Conservation (phyloP, 2,797 vertebrate species). For the Onychomys arenicola region DNA sequence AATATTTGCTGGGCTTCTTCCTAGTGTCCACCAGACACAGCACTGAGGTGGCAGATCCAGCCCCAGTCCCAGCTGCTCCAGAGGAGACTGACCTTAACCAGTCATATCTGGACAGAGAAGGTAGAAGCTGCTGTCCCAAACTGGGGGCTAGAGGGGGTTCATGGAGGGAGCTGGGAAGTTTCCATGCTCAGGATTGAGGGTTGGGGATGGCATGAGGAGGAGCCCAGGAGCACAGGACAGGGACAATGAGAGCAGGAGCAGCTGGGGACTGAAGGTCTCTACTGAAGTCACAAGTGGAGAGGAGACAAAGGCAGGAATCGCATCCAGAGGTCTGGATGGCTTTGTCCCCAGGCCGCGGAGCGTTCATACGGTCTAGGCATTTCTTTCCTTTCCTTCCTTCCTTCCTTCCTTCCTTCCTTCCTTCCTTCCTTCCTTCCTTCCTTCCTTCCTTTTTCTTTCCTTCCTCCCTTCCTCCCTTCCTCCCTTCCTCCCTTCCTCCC, state of each 20-base stretch:
- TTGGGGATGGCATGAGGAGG: background rate
- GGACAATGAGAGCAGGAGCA: background rate
- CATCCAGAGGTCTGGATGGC: background rate
- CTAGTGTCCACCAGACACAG: background rate
- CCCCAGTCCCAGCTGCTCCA: background rate
- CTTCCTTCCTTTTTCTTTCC: accelerated
- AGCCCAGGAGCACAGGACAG: background rate
- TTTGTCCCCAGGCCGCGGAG: background rate
- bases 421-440: too few species aligned
- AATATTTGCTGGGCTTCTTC: background rate
- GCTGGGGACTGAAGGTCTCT: background rate
- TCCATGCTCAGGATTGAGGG: background rate
- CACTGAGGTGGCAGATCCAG: accelerated
- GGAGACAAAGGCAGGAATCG: background rate
- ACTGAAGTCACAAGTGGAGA: background rate
- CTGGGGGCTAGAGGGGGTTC: background rate
- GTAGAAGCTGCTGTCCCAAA: background rate
- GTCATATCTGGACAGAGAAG: background rate
- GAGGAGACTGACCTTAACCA: background rate
- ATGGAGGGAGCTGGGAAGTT: background rate
- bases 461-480: too few species aligned
- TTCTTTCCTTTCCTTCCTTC: too few species aligned
- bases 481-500: too few species aligned
- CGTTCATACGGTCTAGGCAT: background rate
- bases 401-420: too few species aligned